These are phyloP conservation scores for Sorex fumeus DNA, from an alignment of 2,113 vertebrate species.

Conservation along the genomic window DNA sequence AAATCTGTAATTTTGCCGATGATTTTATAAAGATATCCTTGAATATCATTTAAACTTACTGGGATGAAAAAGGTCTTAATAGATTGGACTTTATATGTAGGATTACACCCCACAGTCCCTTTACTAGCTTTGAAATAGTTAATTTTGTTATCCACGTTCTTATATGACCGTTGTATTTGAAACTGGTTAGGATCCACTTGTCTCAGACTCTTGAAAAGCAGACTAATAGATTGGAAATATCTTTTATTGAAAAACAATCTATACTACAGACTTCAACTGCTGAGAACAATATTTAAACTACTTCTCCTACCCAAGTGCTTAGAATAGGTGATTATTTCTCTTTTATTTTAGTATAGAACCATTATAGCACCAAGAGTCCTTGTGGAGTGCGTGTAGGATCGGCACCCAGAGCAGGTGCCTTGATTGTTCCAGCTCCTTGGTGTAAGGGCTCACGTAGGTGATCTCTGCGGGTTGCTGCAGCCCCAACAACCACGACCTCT, in stretches of 20 bases:
- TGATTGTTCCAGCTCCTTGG: too few species aligned
- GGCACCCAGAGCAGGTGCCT: too few species aligned
- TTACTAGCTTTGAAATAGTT: neutral
- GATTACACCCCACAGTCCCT: neutral
- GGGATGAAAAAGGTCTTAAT: neutral
- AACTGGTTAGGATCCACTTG: neutral
- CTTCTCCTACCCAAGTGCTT: neutral
- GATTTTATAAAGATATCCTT: neutral
- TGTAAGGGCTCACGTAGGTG: too few species aligned
- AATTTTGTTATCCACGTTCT: neutral
- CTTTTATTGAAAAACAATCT: slow-evolving; percentile 14
- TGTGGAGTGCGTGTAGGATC: too few species aligned
- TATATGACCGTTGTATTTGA: neutral
- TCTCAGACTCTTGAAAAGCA: neutral
- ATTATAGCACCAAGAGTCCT: neutral
- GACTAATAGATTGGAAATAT: neutral
- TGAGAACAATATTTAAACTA: slow-evolving; percentile 40
- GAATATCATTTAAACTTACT: neutral
- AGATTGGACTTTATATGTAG: neutral
- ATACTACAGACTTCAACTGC: neutral
- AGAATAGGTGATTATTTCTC: neutral
- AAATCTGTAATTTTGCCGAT: neutral
- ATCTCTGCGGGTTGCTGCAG: too few species aligned
- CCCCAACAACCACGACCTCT: too few species aligned
- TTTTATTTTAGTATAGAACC: neutral